Evolutionary conservation across 2,113 vertebrate species (phyloP), one percentile per base, ranked within the genome.

Genomic region (Erythrocebus patas): DNA sequence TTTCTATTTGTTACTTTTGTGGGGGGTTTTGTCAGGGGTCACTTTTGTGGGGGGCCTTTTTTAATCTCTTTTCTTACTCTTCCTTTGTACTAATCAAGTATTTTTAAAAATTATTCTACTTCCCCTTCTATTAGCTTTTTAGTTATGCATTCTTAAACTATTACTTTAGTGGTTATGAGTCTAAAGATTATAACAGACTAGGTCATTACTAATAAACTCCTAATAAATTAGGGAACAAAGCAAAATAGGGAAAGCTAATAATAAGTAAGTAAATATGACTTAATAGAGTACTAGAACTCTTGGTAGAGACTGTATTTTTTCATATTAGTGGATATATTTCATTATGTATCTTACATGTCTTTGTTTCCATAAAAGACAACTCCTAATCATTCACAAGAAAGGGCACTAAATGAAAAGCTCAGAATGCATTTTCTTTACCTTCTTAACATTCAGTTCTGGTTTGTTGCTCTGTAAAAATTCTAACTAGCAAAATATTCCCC

Each of bases 391-490:
- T 59, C 48, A 5, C 32, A 81, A 94, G 70, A 78, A 91, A 89
- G 70, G 35, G 6, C 64, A 52, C 27, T 79, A 45, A 75, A 70
- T 81, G 5, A 30, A 81, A 83, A 78, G 38, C 45, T 96, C 95
- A 86, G 73, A 95, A 79, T 70, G 48, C 17, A 80, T 96, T 90
- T 93, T 85, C 38, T 93, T 95, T 96, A 64, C 81, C 91, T 97
- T 89, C 73, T 97, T 98, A 96, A 83, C 48, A 93, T 98, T 97
- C 89, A 38, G 55, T 93, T 96, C 92, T 92, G 83, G 70, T 81
- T 95, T 96, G 94, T 97, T 94, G 95, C 93, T 91, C 95, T 96
- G 61, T 96, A 96, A 95, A 97, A 97, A 97, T 96, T 96, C 91
- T 80, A 96, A 96, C 55, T 61, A 96, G 96, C 86, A 95, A 97